These are phyloP conservation scores for Drosophila lacteicornis DNA, from an alignment of 1,140 invertebrate genomes.

Conservation along the genomic window DNA sequence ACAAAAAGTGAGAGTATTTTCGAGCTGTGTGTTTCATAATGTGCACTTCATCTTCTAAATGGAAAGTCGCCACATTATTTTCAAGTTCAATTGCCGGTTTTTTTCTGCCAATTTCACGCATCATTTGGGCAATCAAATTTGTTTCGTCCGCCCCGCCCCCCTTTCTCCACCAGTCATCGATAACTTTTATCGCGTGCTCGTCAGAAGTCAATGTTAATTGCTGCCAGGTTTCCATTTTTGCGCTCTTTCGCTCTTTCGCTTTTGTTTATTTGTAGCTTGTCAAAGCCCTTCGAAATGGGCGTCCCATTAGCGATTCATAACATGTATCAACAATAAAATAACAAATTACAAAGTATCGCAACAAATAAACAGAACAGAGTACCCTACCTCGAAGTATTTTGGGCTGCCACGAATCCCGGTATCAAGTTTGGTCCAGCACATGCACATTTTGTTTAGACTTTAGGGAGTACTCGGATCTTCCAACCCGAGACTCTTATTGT, in stretches of 20 bases:
- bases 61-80: slow-evolving; percentile 27
- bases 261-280: slow-evolving; percentile 40
- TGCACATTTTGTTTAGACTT: neutral
- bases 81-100: slow-evolving; percentile 54
- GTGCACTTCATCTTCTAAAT: slow-evolving; percentile 17
- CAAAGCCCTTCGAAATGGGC: slow-evolving; percentile 28
- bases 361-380: neutral
- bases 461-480: neutral
- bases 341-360: slow-evolving; percentile 32
- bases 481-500: neutral
- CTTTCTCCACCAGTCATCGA: slow-evolving; percentile 3
- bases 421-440: neutral
- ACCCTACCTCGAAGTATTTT: neutral
- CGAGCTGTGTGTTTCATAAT: slow-evolving; percentile 85
- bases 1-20: slow-evolving; percentile 79
- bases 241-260: slow-evolving; percentile 10
- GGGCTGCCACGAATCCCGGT: neutral
- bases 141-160: slow-evolving; percentile 14
- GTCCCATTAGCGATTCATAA: slow-evolving; percentile 59
- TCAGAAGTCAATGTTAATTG: slow-evolving; percentile 69
- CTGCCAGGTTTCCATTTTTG: slow-evolving; percentile 45
- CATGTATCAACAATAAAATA: slow-evolving; percentile 70
- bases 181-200: slow-evolving; percentile 69
- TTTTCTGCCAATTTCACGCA: slow-evolving; percentile 56
- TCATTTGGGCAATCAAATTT: slow-evolving; percentile 61